Evolutionary conservation across 2,888 invertebrate species (phyloP), one percentile per base, ranked within the genome.

Genomic region (Dione juno): DNA sequence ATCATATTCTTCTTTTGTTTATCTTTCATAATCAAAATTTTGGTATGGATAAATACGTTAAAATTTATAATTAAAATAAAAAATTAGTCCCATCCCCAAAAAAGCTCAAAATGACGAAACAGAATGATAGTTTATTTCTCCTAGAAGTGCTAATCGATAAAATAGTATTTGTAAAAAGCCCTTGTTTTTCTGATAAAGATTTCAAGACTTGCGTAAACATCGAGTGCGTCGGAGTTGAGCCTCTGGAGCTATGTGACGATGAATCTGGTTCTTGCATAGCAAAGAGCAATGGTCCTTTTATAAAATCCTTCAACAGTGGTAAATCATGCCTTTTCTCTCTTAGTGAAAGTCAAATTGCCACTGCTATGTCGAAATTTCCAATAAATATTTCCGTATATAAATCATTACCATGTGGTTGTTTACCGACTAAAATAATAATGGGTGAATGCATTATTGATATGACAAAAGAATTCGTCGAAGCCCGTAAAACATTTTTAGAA

Each of bases 311-410:
- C 69, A 95, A 94, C 79, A 95, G 91, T 76, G 95, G 95, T 37
- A 95, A 95, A 82, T 95, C 95, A 0, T 95, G 95, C 77, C 85
- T 96, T n/a, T 96, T 96, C 79, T 95, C 95, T 0, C 83, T 96
- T 5, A 94, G 94, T 37, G 90, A 94, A 54, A 77, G 82, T 9
- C 94, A 94, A 41, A 94, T 95, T 0, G 79, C 80, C n/a, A 84
- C 88, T 54, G 94, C 94, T 0, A 84, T 94, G 79, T 84, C 84
- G 68, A 90, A 90, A 58, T 95, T 95, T 77, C 94, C 95, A 1
- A 82, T 96, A 3, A 89, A 88, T 66, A 88, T 95, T 66, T 87
- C 91, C 0, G 94, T 95, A 0, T 94, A 91, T 78, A 95, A 95
- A 78, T 94, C 94, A 66, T 89, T 95, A 75, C 94, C 94, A 28